Evolutionary conservation across 2,113 vertebrate genomes (phyloP).

Genomic region (Neotragus pygmaeus): DNA sequence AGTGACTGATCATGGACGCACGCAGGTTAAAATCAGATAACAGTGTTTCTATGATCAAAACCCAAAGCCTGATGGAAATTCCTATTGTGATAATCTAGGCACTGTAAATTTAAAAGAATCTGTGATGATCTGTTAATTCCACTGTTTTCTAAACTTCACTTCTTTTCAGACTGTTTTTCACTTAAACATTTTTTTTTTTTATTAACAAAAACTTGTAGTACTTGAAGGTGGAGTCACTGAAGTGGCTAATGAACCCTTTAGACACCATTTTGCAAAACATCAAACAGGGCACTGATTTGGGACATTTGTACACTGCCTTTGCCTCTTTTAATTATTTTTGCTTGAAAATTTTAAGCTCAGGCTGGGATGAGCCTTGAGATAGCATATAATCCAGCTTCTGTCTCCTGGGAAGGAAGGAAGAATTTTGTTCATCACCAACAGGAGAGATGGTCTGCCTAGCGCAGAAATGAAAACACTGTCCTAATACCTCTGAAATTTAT

Average conservation of each 20-base stretch:
- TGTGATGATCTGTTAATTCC: background rate
- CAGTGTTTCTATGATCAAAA: background rate
- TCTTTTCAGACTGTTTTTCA: background rate
- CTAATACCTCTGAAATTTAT: conserved; percentile 38
- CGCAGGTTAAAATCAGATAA: background rate
- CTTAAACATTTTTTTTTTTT: background rate
- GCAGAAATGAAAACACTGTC: background rate
- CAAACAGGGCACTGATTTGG: background rate
- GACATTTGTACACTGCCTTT: background rate
- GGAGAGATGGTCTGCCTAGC: background rate
- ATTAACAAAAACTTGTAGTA: background rate
- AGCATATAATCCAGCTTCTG: background rate
- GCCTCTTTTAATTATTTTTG: background rate
- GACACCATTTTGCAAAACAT: background rate
- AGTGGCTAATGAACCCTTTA: background rate
- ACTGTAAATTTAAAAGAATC: background rate
- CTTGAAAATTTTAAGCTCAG: background rate
- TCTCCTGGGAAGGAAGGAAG: background rate
- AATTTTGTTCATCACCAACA: background rate
- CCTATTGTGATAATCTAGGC: background rate
- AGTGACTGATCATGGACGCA: background rate
- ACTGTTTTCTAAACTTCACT: background rate
- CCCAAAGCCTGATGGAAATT: background rate
- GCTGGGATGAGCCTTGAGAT: background rate
- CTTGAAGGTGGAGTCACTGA: background rate